These are phyloP conservation scores for Microplitis manilae DNA, from an alignment of 2,888 invertebrate genomes.

Conservation along the genomic window DNA sequence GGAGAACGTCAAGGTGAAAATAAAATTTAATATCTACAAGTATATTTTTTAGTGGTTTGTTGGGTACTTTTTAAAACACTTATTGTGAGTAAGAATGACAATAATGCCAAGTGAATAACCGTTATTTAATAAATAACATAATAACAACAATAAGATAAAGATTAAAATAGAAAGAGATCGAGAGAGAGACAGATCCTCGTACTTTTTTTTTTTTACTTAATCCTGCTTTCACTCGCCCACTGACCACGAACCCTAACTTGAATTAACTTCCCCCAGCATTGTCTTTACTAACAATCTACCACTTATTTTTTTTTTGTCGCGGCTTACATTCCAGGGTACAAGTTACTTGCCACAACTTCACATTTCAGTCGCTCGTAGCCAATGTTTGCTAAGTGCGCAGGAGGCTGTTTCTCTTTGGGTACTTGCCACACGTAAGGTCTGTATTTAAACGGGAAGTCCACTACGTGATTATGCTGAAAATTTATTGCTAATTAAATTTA, in stretches of 20 bases:
- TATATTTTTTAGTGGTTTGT: background rate
- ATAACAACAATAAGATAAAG: background rate
- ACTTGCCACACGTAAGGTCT: slow-evolving; percentile 94
- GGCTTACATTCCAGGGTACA: slow-evolving; percentile 77
- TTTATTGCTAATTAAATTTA: slow-evolving; percentile 1
- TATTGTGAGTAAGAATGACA: background rate
- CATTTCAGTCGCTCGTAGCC: slow-evolving; percentile 71
- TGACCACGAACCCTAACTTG: slow-evolving; percentile 14
- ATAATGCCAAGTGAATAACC: background rate
- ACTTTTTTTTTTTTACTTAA: background rate
- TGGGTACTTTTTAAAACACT: background rate
- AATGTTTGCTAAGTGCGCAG: slow-evolving; percentile 92
- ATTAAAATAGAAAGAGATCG: background rate
- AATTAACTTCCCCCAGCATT: slow-evolving; percentile 25
- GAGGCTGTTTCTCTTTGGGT: slow-evolving; percentile 95
- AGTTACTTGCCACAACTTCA: slow-evolving; percentile 78
- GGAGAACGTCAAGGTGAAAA: slow-evolving; percentile 87
- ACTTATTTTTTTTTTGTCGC: slow-evolving; percentile 54
- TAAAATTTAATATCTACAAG: slow-evolving; percentile 53
- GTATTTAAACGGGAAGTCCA: slow-evolving; percentile 64
- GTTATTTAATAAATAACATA: background rate
- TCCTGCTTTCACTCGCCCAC: slow-evolving; percentile 20
- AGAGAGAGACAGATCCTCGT: background rate
- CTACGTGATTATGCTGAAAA: background rate
- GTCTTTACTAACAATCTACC: slow-evolving; percentile 58